Conservation (phyloP, 2,797 vertebrate species). For the Crypturellus tataupa region DNA sequence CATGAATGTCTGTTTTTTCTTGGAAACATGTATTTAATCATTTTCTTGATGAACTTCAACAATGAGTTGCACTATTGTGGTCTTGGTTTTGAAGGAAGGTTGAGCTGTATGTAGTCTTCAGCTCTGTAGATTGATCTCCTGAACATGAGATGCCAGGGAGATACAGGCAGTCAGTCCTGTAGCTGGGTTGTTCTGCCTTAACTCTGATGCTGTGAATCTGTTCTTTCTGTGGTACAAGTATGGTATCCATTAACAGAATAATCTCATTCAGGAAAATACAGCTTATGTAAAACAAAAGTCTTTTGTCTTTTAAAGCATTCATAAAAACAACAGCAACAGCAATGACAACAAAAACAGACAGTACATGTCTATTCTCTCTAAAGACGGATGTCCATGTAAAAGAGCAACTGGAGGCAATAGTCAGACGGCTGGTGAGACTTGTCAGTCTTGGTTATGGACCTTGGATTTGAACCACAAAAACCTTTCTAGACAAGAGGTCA, state of each 20-base stretch:
- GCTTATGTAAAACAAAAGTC: slow-evolving; percentile 21
- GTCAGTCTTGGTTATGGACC: no score
- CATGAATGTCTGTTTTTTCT: background rate
- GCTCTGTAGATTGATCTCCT: background rate
- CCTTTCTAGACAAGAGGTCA: no score
- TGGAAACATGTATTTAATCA: background rate
- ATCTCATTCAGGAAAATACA: background rate
- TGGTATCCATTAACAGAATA: background rate
- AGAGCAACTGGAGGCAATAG: no score
- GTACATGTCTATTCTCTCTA: background rate
- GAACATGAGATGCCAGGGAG: background rate
- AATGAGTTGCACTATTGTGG: background rate
- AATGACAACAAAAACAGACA: background rate
- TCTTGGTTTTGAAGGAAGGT: background rate
- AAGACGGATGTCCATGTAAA: no score
- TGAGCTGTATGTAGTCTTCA: background rate
- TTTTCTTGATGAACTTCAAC: background rate
- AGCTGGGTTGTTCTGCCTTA: background rate
- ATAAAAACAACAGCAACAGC: background rate
- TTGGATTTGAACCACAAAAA: no score
- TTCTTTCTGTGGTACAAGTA: background rate
- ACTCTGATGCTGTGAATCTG: background rate
- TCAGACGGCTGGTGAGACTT: no score
- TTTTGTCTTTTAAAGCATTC: background rate
- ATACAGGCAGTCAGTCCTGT: background rate